Evolutionary conservation across 2,113 vertebrate species (phyloP).

Genomic region (Gobio gobio): DNA sequence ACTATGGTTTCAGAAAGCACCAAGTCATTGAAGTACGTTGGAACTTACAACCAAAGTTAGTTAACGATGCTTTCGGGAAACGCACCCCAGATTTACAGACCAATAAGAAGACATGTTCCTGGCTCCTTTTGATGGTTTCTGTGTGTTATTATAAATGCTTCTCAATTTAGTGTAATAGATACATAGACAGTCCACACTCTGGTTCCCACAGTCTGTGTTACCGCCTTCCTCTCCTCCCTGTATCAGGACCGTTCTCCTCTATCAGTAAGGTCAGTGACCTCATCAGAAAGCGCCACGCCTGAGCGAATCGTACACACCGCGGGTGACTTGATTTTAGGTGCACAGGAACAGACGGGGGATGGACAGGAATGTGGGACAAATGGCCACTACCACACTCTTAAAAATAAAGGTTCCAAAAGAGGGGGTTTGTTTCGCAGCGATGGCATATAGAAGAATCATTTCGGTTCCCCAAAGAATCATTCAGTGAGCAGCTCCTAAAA

Average conservation of each 20-base stretch:
- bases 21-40: neutral
- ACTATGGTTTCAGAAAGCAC: neutral
- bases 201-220: constrained; percentile 75
- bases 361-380: neutral
- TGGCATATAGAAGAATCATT: too few relatives aligned
- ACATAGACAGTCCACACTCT: constrained; percentile 56
- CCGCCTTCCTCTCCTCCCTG: constrained; percentile 69
- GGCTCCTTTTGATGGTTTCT: neutral
- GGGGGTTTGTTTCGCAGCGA: too few relatives aligned
- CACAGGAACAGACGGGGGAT: constrained; percentile 1
- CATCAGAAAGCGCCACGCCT: constrained; percentile 69
- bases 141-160: neutral
- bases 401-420: too few relatives aligned
- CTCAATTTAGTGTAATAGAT: neutral
- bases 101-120: neutral
- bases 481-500: too few relatives aligned
- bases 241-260: constrained; percentile 72
- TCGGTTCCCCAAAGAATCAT: too few relatives aligned
- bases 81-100: neutral
- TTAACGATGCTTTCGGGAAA: neutral
- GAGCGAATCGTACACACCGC: constrained; percentile 60
- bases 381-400: neutral
- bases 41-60: neutral
- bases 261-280: constrained; percentile 73
- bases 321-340: constrained; percentile 43